These are phyloP conservation scores for Aethina tumida DNA, from an alignment of 1,140 invertebrate genomes.

Conservation along the genomic window DNA sequence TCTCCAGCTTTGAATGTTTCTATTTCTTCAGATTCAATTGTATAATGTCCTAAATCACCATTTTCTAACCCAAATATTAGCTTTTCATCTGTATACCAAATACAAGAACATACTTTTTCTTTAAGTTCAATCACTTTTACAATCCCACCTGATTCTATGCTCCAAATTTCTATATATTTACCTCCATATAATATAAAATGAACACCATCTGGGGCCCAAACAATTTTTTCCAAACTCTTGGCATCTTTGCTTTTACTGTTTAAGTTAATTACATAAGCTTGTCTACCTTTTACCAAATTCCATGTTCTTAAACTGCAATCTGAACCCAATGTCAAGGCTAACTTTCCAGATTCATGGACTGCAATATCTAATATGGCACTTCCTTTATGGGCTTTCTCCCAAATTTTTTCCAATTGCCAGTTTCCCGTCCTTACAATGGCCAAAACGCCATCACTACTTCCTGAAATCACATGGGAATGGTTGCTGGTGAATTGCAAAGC, in stretches of 20 bases:
- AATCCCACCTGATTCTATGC: conserved; percentile 58
- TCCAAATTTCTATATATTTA: conserved; percentile 64
- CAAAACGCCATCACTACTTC: conserved; percentile 75
- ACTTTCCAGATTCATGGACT: conserved; percentile 81
- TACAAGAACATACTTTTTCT: conserved; percentile 50
- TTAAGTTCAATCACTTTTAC: conserved; percentile 47
- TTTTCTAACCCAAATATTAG: conserved; percentile 61
- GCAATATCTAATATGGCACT: conserved; percentile 55
- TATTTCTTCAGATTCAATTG: conserved; percentile 31
- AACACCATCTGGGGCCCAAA: conserved; percentile 58
- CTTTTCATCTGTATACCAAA: conserved; percentile 50
- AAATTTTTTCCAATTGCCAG: conserved; percentile 75
- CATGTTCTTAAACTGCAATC: conserved; percentile 81
- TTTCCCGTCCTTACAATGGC: conserved; percentile 69
- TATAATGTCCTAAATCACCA: conserved; percentile 47
- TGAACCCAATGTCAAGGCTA: conserved; percentile 75
- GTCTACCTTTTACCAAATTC: conserved; percentile 86
- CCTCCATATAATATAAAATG: conserved; percentile 63
- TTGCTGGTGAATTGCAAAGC: conserved; percentile 64
- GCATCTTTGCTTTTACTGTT: conserved; percentile 48
- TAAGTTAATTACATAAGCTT: conserved; percentile 80
- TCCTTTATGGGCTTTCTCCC: conserved; percentile 61
- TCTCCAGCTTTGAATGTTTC: conserved; percentile 49
- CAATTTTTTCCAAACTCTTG: conserved; percentile 42
- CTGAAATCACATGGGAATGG: conserved; percentile 67